These are phyloP conservation scores for Phodopus roborovskii DNA, from an alignment of 2,113 vertebrate species.

Conservation along the genomic window DNA sequence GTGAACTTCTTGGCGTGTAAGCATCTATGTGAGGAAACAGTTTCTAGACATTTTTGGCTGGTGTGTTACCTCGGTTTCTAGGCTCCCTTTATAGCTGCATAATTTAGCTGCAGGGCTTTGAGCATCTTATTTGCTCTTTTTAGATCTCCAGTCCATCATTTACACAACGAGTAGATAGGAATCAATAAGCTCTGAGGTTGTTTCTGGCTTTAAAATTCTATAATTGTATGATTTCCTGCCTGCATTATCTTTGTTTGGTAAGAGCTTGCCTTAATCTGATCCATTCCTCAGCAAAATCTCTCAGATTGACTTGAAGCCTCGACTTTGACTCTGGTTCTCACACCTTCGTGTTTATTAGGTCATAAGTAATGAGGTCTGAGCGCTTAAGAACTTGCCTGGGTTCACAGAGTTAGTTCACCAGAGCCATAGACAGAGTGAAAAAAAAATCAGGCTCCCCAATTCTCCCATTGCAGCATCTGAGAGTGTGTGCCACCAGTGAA, in stretches of 20 bases:
- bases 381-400: neutral
- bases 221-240: slow-evolving; percentile 74
- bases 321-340: slow-evolving; percentile 54
- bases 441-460: neutral
- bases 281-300: slow-evolving; percentile 73
- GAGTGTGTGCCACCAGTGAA: neutral
- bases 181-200: slow-evolving; percentile 60
- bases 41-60: neutral
- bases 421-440: neutral
- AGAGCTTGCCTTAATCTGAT: slow-evolving; percentile 77
- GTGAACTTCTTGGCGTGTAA: neutral
- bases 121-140: slow-evolving; percentile 43
- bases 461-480: neutral
- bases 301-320: slow-evolving; percentile 68
- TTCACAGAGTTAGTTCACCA: slow-evolving; percentile 15
- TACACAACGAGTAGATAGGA: slow-evolving; percentile 60
- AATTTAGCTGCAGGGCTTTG: neutral
- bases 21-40: neutral
- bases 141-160: slow-evolving; percentile 58
- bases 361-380: slow-evolving; percentile 62
- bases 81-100: neutral
- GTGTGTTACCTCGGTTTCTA: neutral
- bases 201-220: slow-evolving; percentile 77
- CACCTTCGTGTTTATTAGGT: slow-evolving; percentile 72
- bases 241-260: slow-evolving; percentile 80